Base-by-base conservation (phyloP, 2,797 vertebrate genomes). In the Sylvilagus floridanus region DNA sequence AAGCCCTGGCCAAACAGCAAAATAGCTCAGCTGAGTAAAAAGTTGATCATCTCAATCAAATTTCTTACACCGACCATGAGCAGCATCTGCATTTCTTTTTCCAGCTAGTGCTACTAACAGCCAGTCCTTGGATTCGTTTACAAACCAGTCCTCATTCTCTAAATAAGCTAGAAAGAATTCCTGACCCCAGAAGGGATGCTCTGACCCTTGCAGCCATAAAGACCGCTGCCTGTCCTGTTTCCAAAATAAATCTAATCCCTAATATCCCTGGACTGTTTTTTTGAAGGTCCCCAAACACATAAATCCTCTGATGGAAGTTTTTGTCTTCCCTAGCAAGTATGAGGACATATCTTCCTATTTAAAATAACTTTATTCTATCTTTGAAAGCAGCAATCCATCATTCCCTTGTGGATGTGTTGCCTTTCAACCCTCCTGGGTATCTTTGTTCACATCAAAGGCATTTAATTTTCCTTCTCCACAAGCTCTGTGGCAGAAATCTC, bases 391-490 rank as follows among this genome's bases (percentile, higher is more conserved):
- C 60, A 95, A 78, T n/a, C n/a, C 30, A 88, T 90, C 92, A 16
- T 62, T 95, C 86, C 24, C 0, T 24, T 89, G 76, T 63, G 60
- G 47, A 52, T 37, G 42, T 60, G 16, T 72, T 92, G 72, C 5
- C 71, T 96, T 93, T 89, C 89, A 95, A 50, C 0, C 0, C 90
- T 90, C 30, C 83, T 50, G 2, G 7, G 62, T 37, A 82, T 26
- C 81, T 75, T 90, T 94, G 60, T 93, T 93, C 84, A 96, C 84
- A 88, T 90, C 85, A 95, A 94, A 95, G 76, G 88, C 65, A 91
- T 47, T 94, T 87, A 75, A 96, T 98, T 97, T 97, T 77, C 95
- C 96, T 96, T 96, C 96, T 95, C 78, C 82, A 92, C 97, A 98
- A 97, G 73, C 78, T 95, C 94, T 96, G 42, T 84, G 4, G 42